Conservation (phyloP, 2,888 invertebrate genomes). For the Diaperis boleti region DNA sequence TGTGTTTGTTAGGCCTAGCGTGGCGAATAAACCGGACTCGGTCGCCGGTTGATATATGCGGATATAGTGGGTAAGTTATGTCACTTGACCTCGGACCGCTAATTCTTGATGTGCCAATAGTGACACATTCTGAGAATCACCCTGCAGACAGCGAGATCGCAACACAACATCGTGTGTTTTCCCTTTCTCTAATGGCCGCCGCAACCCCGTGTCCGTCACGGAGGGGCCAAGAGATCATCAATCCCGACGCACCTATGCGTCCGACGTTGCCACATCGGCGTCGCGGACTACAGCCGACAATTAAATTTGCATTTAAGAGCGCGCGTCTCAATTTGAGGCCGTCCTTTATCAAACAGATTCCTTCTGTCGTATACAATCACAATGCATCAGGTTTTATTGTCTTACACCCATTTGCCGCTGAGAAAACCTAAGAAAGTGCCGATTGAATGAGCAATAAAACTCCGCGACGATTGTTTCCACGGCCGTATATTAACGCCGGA, state of each 20-base stretch:
- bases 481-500: conserved; percentile 62
- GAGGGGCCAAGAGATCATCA: conserved; percentile 34
- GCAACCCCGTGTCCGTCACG: conserved; percentile 55
- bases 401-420: conserved; percentile 65
- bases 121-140: not conserved
- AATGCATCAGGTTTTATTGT: conserved; percentile 68
- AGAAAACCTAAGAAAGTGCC: conserved; percentile 67
- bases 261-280: conserved; percentile 42
- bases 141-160: not conserved
- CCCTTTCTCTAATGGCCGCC: conserved; percentile 55
- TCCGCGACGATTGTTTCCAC: conserved; percentile 65
- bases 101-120: too few species aligned
- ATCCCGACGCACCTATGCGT: conserved; percentile 41
- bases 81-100: too few species aligned
- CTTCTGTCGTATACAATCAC: conserved; percentile 65
- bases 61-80: too few species aligned
- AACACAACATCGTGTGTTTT: too few species aligned
- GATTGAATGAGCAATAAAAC: conserved; percentile 67
- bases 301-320: conserved; percentile 49
- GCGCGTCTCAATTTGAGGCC: conserved; percentile 62
- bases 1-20: too few species aligned
- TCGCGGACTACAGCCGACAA: conserved; percentile 36
- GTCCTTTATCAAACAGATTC: conserved; percentile 63
- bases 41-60: too few species aligned
- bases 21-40: too few species aligned